Base-by-base conservation (phyloP, 92 coral and sea anemone species). In the Porites cylindrica region DNA sequence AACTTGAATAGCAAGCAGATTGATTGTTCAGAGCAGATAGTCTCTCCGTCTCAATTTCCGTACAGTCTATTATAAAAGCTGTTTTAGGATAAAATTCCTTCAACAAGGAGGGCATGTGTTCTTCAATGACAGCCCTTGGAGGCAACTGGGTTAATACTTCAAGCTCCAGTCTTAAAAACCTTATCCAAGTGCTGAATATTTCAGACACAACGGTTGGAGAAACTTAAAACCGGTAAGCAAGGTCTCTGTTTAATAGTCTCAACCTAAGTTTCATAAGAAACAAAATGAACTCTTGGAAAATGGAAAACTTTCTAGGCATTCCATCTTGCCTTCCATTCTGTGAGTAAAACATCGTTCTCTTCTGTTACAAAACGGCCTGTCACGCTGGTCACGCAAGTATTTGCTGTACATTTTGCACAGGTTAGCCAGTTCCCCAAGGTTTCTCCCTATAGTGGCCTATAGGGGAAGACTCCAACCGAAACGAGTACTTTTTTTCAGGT, bases 1-100 rank as follows among this genome's bases (percentile, higher is more conserved):
- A 91, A 2, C 82, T 80, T 18, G 94, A 91, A 66, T 89, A 88
- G 50, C 92, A 82, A 8, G 88, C 83, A 8, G 93, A 92, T 85
- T 92, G 92, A 53, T 83, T 84, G 59, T 91, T 92, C 43, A 91
- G 86, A 21, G 94, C 83, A 20, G 92, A 84, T 16, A 92, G 94
- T 10, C n/a, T n/a, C 24, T 89, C 95, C 95, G 89, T 89, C 74
- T 92, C 90, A 59, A 84, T 52, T 82, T 85, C 90, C 56, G 92
- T 88, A 52, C 92, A 91, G 70, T 88, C 94, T 67, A 91, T 83
- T 16, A 91, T 88, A 9, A 88, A 47, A 23, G 79, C 88, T 26
- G 88, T 78, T 17, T 61, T 75, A 26, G 95, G 95, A 69, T 79
- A 89, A 70, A 61, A 76, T 59, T 78, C 73, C 54, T 89, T 83